Base-by-base conservation (phyloP, 2,888 invertebrate species). In the Heteromurus nitidus region DNA sequence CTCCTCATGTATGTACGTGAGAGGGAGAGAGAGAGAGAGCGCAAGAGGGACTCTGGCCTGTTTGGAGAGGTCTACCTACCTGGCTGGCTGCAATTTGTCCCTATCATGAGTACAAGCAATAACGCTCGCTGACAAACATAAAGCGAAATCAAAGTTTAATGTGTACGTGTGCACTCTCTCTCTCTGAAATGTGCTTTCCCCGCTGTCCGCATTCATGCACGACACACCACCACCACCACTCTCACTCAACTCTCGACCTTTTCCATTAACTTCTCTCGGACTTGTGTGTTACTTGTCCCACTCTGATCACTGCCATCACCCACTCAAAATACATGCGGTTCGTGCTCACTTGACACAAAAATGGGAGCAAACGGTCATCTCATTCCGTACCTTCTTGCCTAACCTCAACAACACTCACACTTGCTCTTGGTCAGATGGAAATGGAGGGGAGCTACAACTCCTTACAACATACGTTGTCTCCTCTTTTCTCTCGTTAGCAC, bases 71-170 rank as follows among this genome's bases (percentile, higher is more conserved):
- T n/a, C n/a, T n/a, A n/a, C n/a, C n/a, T n/a, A n/a, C n/a, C n/a
- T n/a, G n/a, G n/a, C n/a, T n/a, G n/a, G n/a, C 67, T 80, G 65
- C 72, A 72, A 80, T 80, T 80, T 80, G 80, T 72, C 67, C 67
- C 58, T 80, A 80, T 72, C 67, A 80, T 72, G 72, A 80, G 67
- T 80, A 80, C 80, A 80, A 80, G 72, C 67, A 62, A 73, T 80
- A 80, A 80, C 30, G 22, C 20, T 36, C 72, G 42, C 60, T 58
- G 44, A 44, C 30, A 73, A 30, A 44, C 58, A 69, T 69, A 36
- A 62, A 77, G 50, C 53, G 31, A 42, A 76, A 76, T 76, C 76
- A 76, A 18, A 60, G 58, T 50, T 60, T 60, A 64, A 77, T 62
- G 30, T 50, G 47, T 68, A 42, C 24, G 47, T 20, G 70, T 72